Evolutionary conservation across 2,113 vertebrate species (phyloP).

Genomic region (Lepisosteus osseus): DNA sequence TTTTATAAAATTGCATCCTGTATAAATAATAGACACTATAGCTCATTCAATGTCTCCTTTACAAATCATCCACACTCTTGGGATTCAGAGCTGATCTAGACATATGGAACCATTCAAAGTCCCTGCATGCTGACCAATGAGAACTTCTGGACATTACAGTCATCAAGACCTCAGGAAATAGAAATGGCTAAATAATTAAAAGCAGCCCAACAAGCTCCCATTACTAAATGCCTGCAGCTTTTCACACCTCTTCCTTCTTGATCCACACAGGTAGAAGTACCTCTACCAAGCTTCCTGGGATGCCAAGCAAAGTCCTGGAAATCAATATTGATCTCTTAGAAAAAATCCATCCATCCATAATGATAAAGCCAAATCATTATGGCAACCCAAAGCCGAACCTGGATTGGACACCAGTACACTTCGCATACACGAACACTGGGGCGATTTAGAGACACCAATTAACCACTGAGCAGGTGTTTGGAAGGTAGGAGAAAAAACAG

Average conservation of each 20-base stretch:
- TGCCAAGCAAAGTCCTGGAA: background rate
- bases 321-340: too few species aligned
- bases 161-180: slow-evolving; percentile 51
- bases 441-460: too few species aligned
- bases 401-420: too few species aligned
- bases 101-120: slow-evolving; percentile 60
- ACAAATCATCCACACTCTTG: slow-evolving; percentile 47
- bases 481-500: too few species aligned
- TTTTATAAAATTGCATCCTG: slow-evolving; percentile 33
- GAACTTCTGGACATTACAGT: slow-evolving; percentile 40
- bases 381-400: too few species aligned
- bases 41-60: slow-evolving; percentile 60
- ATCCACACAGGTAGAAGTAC: slow-evolving; percentile 26
- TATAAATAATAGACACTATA: slow-evolving; percentile 54
- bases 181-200: slow-evolving; percentile 56
- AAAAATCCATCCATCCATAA: too few species aligned
- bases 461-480: too few species aligned
- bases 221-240: slow-evolving; percentile 43
- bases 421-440: too few species aligned
- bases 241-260: slow-evolving; percentile 10
- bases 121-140: slow-evolving; percentile 29
- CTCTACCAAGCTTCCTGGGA: slow-evolving; percentile 2
- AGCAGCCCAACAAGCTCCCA: slow-evolving; percentile 49
- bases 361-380: too few species aligned
- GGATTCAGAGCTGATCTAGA: slow-evolving; percentile 44